These are phyloP conservation scores for Drosophila neocordata DNA, from an alignment of 1,140 invertebrate species.

Conservation along the genomic window DNA sequence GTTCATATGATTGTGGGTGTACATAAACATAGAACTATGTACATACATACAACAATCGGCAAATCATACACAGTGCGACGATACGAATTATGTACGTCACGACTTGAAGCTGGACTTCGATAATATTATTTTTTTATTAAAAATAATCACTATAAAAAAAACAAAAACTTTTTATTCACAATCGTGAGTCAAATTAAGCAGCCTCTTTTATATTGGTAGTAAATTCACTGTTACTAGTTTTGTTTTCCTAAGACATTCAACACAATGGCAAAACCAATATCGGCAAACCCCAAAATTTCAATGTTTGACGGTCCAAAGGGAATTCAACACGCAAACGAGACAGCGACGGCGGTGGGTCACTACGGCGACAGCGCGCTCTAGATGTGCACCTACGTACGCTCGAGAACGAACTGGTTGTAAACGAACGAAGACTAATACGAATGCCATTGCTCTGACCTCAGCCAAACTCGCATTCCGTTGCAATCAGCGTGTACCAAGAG, in stretches of 20 bases:
- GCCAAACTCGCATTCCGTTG: conserved; percentile 63
- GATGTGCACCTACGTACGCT: conserved; percentile 75
- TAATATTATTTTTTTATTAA: too few species aligned
- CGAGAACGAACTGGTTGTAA: conserved; percentile 76
- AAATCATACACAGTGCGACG: background rate
- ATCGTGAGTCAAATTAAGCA: too few species aligned
- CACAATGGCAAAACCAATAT: background rate
- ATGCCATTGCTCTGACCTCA: conserved; percentile 61
- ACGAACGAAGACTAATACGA: conserved; percentile 55
- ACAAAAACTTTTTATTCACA: too few species aligned
- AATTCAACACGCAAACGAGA: conserved; percentile 27
- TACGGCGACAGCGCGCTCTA: conserved; percentile 50
- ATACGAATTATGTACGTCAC: background rate
- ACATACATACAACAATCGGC: background rate
- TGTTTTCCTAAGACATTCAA: conserved; percentile 37
- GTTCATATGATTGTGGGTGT: background rate
- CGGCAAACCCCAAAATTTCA: background rate
- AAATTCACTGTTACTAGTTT: conserved; percentile 20
- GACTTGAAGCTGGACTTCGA: too few species aligned
- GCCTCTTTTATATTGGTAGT: too few species aligned
- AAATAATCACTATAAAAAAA: too few species aligned
- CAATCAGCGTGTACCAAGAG: conserved; percentile 39
- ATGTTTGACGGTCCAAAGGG: background rate
- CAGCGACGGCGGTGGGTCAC: conserved; percentile 47
- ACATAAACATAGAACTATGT: background rate